Evolutionary conservation across 2,888 invertebrate species (phyloP).

Genomic region (Gymnoscelis rufifasciata): DNA sequence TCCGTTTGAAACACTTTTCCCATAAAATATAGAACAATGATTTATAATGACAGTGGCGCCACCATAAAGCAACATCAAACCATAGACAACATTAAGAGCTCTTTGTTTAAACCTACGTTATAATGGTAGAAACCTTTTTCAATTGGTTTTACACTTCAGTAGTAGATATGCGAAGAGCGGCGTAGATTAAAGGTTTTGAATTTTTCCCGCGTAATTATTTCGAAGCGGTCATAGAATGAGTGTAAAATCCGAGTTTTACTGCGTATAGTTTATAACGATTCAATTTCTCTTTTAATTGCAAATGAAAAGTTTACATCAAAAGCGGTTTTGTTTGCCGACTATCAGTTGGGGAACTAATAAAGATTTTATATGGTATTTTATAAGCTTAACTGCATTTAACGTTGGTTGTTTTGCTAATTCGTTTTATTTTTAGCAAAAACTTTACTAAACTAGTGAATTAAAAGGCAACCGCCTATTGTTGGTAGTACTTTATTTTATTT

Average conservation of each 20-base stretch:
- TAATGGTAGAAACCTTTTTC: conserved; percentile 23
- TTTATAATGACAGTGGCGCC: conserved; percentile 38
- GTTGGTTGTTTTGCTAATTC: neutral
- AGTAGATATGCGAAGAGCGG: conserved; percentile 31
- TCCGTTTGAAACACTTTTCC: conserved; percentile 20
- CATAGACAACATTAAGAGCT: conserved; percentile 22
- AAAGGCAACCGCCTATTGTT: too few relatives aligned
- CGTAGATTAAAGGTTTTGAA: conserved; percentile 45
- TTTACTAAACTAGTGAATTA: too few relatives aligned
- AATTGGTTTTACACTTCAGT: conserved; percentile 40
- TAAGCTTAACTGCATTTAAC: neutral
- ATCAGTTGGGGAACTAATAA: neutral
- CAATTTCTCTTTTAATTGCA: conserved; percentile 2
- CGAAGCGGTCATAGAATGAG: conserved; percentile 1
- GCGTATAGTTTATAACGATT: conserved; percentile 1
- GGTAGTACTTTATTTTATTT: too few relatives aligned
- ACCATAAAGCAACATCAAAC: conserved; percentile 37
- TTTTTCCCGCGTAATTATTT: conserved; percentile 19
- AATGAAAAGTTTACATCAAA: conserved; percentile 3
- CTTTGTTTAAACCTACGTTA: conserved; percentile 2
- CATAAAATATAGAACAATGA: conserved; percentile 47
- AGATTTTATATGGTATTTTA: too few relatives aligned
- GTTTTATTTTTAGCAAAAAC: neutral
- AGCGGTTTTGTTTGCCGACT: neutral
- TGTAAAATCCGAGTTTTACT: conserved; percentile 2